Conservation (phyloP, 2,888 invertebrate species). For the Chorisops tibialis region DNA sequence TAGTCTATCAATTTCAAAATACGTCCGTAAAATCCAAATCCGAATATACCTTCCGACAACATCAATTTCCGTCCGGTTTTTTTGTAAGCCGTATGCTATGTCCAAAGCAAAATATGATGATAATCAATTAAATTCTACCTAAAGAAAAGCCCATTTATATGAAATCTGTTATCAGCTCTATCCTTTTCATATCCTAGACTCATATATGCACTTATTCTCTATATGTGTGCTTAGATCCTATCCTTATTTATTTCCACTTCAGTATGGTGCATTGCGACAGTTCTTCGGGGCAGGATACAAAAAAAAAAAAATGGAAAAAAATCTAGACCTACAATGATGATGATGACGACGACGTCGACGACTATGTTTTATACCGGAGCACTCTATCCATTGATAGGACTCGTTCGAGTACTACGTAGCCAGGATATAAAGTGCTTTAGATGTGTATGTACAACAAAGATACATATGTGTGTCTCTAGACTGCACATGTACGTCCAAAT, state of each 20-base stretch:
- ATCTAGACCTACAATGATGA: slow-evolving; percentile 24
- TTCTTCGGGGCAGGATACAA: slow-evolving; percentile 24
- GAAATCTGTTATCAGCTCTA: slow-evolving; percentile 8
- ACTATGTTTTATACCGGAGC: slow-evolving; percentile 7
- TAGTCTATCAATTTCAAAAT: no score
- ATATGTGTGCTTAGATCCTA: slow-evolving; percentile 13
- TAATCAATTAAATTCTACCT: slow-evolving; percentile 12
- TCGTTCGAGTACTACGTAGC: not conserved
- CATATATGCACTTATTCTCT: not conserved
- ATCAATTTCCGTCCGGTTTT: no score
- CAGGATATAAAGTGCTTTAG: not conserved
- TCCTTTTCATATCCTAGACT: slow-evolving; percentile 5
- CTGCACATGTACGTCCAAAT: not conserved
- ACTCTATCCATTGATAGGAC: slow-evolving; percentile 7
- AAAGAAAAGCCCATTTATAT: slow-evolving; percentile 11
- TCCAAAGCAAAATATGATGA: slow-evolving; percentile 4
- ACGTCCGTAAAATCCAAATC: no score
- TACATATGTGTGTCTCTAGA: no score
- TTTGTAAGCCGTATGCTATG: no score
- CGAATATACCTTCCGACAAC: no score
- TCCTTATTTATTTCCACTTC: slow-evolving; percentile 34
- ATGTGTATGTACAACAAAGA: no score
- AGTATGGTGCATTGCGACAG: slow-evolving; percentile 37
- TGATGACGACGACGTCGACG: slow-evolving; percentile 7
- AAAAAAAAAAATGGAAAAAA: slow-evolving; percentile 13